Evolutionary conservation across 2,888 invertebrate genomes (phyloP), one percentile per base, ranked within the genome.

Genomic region (Drosophila ochracea): DNA sequence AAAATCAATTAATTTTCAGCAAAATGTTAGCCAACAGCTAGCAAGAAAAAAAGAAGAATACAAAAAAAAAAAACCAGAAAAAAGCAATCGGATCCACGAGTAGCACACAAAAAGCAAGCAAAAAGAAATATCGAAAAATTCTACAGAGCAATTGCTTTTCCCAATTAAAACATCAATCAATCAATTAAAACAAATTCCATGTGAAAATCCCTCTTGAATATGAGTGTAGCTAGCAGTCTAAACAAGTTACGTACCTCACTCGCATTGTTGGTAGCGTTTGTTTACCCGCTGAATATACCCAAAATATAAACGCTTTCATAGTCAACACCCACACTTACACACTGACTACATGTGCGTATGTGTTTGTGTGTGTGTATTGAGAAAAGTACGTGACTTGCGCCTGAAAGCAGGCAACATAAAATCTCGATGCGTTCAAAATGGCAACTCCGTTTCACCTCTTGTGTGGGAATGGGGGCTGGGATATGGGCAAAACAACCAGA

Each of bases 161-260:
- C 87, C 88, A 91, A 91, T 91, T 92, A 91, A 91, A 91, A 91
- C 91, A 92, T 91, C 91, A 92, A 92, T 91, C 92, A 91, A 85
- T 87, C 87, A 91, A 91, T 87, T 87, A 87, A 87, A 87, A 87
- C 90, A 76, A 90, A 90, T 91, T 91, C 90, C 82, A 90, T 80
- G 78, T 41, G 69, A 82, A 87, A 90, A 82, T 88, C 89, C 80
- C 84, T 66, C 61, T 76, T 83, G 74, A 80, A 84, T 90, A 84
- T 90, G 84, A 88, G 74, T 83, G 75, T 70, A 73, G 84, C 54
- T 72, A 72, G 74, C 70, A 57, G 68, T 72, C 84, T 87, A 89
- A 84, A 89, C 90, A 88, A 89, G 73, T 73, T 80, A 37, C 52
- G 31, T 61, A 28, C 58, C 54, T 35, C 35, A 21, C 55, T 69